Percentiles rank a stretch among this genome's conserved stretches.
These are phyloP conservation scores for Mirza zaza DNA, from an alignment of 2,113 vertebrate genomes.

Conservation along the genomic window DNA sequence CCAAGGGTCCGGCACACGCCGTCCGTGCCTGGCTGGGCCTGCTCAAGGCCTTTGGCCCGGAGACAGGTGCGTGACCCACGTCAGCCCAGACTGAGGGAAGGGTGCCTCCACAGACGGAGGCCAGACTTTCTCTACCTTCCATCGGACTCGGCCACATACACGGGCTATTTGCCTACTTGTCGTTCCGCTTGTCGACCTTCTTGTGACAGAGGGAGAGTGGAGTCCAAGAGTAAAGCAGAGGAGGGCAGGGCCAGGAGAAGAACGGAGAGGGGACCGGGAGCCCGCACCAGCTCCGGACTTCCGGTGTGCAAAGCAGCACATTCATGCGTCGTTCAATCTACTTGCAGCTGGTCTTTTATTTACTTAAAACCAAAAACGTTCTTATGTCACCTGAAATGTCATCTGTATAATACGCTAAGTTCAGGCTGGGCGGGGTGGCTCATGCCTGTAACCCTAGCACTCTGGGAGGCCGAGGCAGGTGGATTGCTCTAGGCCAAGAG, in stretches of 20 bases:
- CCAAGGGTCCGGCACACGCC: neutral
- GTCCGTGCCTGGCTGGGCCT: too few relatives aligned
- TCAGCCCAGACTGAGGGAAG: neutral
- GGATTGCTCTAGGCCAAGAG: too few relatives aligned
- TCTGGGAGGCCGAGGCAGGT: too few relatives aligned
- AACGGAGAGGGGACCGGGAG: neutral
- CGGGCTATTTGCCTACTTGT: neutral
- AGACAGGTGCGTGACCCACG: neutral
- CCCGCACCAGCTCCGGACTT: neutral
- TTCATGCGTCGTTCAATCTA: neutral
- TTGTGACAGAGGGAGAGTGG: neutral
- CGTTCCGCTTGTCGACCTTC: neutral
- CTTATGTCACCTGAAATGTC: neutral
- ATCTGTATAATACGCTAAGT: neutral
- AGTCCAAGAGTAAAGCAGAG: neutral
- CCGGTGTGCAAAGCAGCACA: neutral
- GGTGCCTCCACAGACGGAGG: neutral
- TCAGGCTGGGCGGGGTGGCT: too few relatives aligned
- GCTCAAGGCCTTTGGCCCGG: neutral
- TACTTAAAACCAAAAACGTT: neutral
- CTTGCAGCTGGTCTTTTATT: neutral
- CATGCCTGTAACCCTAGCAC: too few relatives aligned
- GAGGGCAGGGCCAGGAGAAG: neutral
- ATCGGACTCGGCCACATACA: neutral
- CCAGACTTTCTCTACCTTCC: neutral